Base-by-base conservation (phyloP, 2,113 vertebrate species). In the Guaruba guarouba region DNA sequence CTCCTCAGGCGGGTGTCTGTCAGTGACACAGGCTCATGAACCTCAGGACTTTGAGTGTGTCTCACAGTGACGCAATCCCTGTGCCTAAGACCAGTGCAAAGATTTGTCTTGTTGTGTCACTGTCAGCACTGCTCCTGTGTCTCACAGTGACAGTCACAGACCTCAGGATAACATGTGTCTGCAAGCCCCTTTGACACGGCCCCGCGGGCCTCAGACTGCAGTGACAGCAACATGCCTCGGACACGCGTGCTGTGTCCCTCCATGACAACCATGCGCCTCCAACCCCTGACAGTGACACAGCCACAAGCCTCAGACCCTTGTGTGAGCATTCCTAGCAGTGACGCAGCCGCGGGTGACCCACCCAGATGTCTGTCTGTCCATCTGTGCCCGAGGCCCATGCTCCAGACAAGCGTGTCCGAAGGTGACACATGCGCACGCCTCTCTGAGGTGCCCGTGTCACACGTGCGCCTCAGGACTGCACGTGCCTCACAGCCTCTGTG, bases 151-250 rank as follows among this genome's bases (percentile, higher is more conserved):
- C 37, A 74, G 81, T 16, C 78, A 52, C 0, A 2, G n/a, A 78
- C 49, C 61, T 25, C 46, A 43, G 41, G 7, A 44, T 0, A 0
- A 10, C 14, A 39, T 0, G 0, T 15, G 43, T 39, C 63, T 0
- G 0, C 7, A 25, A 1, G 4, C 37, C 37, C 6, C 6, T 0
- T 0, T 46, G 88, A 35, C 57, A 37, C 1, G 0, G 66, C 49
- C 69, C 64, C 87, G 8, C 3, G 1, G 44, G 33, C 54, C 78
- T 82, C 25, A 61, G 68, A 12, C 43, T 0, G 0, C 52, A 1
- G 1, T 11, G 39, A 41, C 59, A 54, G 35, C 49, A 78, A 17
- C 66, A 28, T 1, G 3, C 28, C 39, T 16, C 4, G 1, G 27
- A 41, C 16, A 55, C 0, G 0, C 2, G 20, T 13, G 46, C 28